These are phyloP conservation scores for Rutpela maculata DNA, from an alignment of 2,888 invertebrate genomes.

Conservation along the genomic window DNA sequence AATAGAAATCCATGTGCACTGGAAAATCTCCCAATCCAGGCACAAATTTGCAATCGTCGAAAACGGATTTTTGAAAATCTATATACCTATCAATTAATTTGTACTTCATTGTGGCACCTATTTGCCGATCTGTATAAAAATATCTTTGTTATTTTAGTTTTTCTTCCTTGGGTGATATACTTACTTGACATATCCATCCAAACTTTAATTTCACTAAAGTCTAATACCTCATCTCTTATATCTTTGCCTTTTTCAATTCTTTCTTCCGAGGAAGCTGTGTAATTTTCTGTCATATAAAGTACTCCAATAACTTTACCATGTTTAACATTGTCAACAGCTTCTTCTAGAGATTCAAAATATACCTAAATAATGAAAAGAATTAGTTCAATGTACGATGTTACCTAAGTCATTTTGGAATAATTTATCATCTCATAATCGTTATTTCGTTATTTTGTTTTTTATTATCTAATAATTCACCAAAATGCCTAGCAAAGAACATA, in stretches of 20 bases:
- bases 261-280: constrained; percentile 79
- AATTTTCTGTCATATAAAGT: constrained; percentile 83
- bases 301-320: constrained; percentile 79
- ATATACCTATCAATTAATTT: constrained; percentile 81
- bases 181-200: constrained; percentile 74
- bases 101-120: constrained; percentile 83
- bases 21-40: constrained; percentile 78
- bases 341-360: constrained; percentile 75
- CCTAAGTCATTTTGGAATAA: neutral
- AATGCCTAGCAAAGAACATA: no score
- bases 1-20: constrained; percentile 79
- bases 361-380: constrained; percentile 60
- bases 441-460: no score
- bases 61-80: constrained; percentile 79
- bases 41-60: constrained; percentile 81
- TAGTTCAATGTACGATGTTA: neutral
- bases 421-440: no score
- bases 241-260: constrained; percentile 79
- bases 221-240: constrained; percentile 76
- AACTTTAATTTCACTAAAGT: constrained; percentile 80
- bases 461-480: neutral
- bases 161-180: constrained; percentile 5
- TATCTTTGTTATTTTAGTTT: neutral
- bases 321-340: constrained; percentile 77
- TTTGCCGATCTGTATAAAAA: constrained; percentile 84